These are phyloP conservation scores for Parus major DNA, from an alignment of 2,113 vertebrate genomes.

Conservation along the genomic window DNA sequence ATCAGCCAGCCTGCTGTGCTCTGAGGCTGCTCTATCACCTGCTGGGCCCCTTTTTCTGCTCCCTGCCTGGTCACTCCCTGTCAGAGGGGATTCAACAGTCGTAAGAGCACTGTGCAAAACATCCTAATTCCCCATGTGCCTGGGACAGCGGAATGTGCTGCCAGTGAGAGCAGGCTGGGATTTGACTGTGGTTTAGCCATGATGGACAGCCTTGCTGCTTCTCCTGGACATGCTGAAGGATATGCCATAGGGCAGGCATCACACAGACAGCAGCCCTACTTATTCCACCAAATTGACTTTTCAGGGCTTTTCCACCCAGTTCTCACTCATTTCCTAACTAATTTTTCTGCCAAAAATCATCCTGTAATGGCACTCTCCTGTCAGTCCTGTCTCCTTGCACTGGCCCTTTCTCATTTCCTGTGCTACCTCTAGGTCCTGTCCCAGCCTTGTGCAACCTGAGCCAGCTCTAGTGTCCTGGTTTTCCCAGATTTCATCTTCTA, in stretches of 20 bases:
- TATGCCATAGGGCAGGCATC: neutral
- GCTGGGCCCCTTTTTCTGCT: neutral
- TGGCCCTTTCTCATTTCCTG: neutral
- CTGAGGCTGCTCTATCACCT: neutral
- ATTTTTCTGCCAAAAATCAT: neutral
- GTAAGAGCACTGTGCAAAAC: neutral
- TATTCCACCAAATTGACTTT: neutral
- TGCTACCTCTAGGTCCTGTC: neutral
- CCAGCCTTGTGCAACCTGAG: neutral
- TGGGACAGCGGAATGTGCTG: neutral
- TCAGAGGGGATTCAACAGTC: neutral
- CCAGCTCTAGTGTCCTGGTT: neutral
- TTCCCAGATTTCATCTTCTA: neutral
- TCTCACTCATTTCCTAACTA: neutral
- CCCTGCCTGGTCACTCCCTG: no score
- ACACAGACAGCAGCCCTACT: neutral
- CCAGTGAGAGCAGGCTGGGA: neutral
- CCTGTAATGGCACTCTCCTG: neutral
- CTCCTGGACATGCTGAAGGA: neutral
- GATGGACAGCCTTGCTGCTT: neutral
- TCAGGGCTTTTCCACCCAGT: neutral
- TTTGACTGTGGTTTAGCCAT: neutral
- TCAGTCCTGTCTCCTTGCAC: fast-evolving
- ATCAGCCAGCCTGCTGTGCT: neutral
- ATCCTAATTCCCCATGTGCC: fast-evolving